phyloP scores from a whole-genome alignment of 2,888 invertebrate genomes.

The Calameuta filiformis region DNA sequence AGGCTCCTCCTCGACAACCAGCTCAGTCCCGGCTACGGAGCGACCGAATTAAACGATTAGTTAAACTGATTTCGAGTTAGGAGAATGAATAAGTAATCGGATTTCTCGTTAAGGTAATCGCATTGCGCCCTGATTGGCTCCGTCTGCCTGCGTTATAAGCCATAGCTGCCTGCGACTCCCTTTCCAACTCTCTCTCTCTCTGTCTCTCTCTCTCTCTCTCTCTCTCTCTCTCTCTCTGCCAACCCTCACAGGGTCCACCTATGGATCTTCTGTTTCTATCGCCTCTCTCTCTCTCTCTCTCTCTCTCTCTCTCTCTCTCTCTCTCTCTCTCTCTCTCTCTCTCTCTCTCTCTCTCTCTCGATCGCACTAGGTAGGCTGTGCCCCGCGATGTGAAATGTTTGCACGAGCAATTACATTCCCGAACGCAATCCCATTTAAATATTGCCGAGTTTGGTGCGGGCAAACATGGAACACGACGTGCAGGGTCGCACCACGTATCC shows the following conservation, averaged over 20 bases:
- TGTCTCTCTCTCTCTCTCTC: no score
- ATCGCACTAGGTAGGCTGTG: slow-evolving; percentile 1
- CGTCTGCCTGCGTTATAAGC: slow-evolving; percentile 58
- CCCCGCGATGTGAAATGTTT: slow-evolving; percentile 44
- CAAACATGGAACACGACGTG: slow-evolving; percentile 36
- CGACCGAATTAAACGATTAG: slow-evolving; percentile 67
- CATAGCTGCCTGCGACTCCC: slow-evolving; percentile 6
- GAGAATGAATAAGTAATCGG: slow-evolving; percentile 68
- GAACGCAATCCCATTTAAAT: slow-evolving; percentile 62
- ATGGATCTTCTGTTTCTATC: slow-evolving; percentile 12
- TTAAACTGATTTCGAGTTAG: slow-evolving; percentile 67
- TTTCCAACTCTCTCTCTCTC: not conserved
- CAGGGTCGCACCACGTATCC: slow-evolving; percentile 3
- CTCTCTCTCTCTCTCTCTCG: slow-evolving; percentile 13
- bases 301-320: slow-evolving; percentile 12
- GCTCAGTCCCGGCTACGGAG: slow-evolving; percentile 27
- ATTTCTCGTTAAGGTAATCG: slow-evolving; percentile 67
- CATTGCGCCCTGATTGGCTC: slow-evolving; percentile 65
- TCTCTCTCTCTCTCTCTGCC: slow-evolving; percentile 22
- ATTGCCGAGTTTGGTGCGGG: slow-evolving; percentile 51
- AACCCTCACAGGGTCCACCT: slow-evolving; percentile 14
- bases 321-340: slow-evolving; percentile 12
- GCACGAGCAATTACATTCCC: slow-evolving; percentile 56
- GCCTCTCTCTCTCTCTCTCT: slow-evolving; percentile 16
- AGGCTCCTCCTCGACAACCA: not conserved